These are phyloP conservation scores for Pseudonaja textilis DNA, from an alignment of 2,113 vertebrate genomes.

Conservation along the genomic window DNA sequence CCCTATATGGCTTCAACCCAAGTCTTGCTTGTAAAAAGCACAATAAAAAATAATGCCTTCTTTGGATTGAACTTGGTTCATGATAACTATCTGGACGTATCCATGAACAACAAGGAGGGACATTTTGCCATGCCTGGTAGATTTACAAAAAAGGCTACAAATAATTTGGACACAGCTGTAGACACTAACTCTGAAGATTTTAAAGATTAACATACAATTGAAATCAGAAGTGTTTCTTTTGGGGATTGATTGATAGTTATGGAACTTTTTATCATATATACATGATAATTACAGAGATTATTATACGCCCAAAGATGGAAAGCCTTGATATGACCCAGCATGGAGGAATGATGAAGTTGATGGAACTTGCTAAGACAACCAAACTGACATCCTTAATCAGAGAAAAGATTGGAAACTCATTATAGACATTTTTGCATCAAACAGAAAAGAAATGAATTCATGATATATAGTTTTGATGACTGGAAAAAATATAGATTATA, in stretches of 20 bases:
- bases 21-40: background rate
- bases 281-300: background rate
- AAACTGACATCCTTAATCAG: background rate
- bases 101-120: background rate
- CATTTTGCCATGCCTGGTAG: background rate
- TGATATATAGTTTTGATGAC: background rate
- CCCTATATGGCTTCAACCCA: background rate
- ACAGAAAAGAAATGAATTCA: background rate
- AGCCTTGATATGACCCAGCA: background rate
- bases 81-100: background rate
- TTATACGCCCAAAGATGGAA: background rate
- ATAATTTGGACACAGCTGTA: background rate
- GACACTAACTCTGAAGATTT: background rate
- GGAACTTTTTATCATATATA: background rate
- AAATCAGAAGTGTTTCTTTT: background rate
- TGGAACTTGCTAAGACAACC: background rate
- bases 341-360: background rate
- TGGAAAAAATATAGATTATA: background rate
- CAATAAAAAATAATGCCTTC: background rate
- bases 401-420: background rate
- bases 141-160: background rate
- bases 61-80: background rate
- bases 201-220: background rate
- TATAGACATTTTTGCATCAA: background rate
- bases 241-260: background rate